phyloP scores from a whole-genome alignment of 1,140 invertebrate genomes.

The Eufriesea mexicana region DNA sequence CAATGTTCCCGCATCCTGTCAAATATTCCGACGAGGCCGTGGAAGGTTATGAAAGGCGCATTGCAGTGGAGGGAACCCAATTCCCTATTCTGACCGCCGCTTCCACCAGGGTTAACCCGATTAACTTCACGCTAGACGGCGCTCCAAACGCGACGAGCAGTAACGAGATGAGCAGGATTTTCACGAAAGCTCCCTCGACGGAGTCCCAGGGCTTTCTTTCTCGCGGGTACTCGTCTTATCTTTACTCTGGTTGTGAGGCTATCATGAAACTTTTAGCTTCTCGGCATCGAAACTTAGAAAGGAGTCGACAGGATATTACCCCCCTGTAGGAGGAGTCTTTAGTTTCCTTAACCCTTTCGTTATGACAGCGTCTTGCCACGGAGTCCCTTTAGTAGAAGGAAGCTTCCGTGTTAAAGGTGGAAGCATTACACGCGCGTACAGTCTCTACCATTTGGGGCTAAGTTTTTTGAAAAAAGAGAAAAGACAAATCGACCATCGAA shows the following conservation, averaged over 20 bases:
- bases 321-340: no score
- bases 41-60: conserved; percentile 11
- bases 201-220: not conserved
- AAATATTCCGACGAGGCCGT: not conserved
- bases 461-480: no score
- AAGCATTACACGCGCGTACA: no score
- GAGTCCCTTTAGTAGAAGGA: no score
- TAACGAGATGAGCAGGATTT: not conserved
- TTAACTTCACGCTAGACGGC: not conserved
- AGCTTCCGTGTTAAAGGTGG: no score
- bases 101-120: not conserved
- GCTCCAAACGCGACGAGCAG: not conserved
- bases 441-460: no score
- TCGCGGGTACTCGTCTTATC: not conserved
- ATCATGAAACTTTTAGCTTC: no score
- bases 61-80: not conserved
- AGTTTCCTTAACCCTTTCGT: no score
- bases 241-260: not conserved
- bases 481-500: no score
- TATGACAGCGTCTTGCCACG: no score
- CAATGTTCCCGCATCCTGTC: conserved; percentile 13
- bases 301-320: no score
- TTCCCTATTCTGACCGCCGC: not conserved
- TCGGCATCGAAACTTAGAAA: no score
- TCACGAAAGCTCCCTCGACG: conserved; percentile 12